A percentile compares a stretch with the other conserved stretches of the same genome.
phyloP scores from a whole-genome alignment of 2,888 invertebrate species.

The Hipparchia semele region DNA sequence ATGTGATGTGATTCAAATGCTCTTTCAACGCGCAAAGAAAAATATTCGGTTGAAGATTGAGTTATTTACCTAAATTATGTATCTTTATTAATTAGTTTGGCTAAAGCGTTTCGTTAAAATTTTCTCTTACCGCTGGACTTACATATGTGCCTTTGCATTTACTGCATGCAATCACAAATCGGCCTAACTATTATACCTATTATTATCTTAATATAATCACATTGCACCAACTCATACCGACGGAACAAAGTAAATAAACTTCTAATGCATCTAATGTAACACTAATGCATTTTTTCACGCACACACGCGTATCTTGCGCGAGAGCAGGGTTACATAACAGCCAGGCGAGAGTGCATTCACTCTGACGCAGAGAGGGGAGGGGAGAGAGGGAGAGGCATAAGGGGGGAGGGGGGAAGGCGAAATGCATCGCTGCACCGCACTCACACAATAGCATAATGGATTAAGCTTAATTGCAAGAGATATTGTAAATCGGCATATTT shows the following conservation, averaged over 20 bases:
- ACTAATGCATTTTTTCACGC: slow-evolving; percentile 36
- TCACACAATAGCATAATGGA: slow-evolving; percentile 38
- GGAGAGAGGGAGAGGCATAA: slow-evolving; percentile 37
- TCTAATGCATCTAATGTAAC: slow-evolving; percentile 26
- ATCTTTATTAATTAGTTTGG: no score
- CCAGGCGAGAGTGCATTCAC: slow-evolving; percentile 77
- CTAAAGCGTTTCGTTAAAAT: no score
- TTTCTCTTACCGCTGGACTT: no score
- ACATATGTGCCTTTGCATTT: no score
- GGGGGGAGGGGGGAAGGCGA: slow-evolving; percentile 41
- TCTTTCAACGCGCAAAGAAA: no score
- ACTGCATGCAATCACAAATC: no score
- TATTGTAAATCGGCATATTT: slow-evolving; percentile 15
- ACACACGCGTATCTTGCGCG: slow-evolving; percentile 50
- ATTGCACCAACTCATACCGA: background rate
- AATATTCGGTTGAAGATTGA: no score
- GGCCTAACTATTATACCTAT: background rate
- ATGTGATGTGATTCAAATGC: no score
- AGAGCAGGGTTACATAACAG: slow-evolving; percentile 67
- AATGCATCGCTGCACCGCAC: slow-evolving; percentile 64
- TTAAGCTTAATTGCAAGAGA: slow-evolving; percentile 40
- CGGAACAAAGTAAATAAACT: slow-evolving; percentile 15
- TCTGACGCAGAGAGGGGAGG: slow-evolving; percentile 46
- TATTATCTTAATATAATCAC: background rate
- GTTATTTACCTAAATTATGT: no score